phyloP scores from a whole-genome alignment of 1,140 invertebrate species.

The Sitodiplosis mosellana region DNA sequence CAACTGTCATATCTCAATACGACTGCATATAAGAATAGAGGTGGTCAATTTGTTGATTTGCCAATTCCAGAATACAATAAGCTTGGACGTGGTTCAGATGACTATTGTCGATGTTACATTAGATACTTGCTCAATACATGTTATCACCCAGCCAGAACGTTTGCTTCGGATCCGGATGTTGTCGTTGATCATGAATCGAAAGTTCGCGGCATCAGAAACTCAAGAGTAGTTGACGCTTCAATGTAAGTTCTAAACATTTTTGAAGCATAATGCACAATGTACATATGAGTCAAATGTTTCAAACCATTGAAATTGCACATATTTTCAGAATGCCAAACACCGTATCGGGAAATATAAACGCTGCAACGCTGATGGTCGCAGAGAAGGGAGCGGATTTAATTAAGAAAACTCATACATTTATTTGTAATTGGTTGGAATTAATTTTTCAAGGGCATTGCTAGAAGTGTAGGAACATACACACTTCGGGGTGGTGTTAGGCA shows the following conservation, averaged over 20 bases:
- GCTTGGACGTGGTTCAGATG: background rate
- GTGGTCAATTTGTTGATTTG: too few relatives aligned
- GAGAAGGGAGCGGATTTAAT: constrained; percentile 31
- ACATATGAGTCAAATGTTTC: too few relatives aligned
- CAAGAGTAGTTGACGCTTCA: background rate
- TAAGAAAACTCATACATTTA: too few relatives aligned
- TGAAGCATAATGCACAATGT: too few relatives aligned
- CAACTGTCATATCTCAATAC: too few relatives aligned
- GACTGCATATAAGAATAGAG: too few relatives aligned
- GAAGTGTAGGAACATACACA: too few relatives aligned
- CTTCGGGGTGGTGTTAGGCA: too few relatives aligned
- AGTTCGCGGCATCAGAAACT: background rate
- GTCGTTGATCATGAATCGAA: background rate
- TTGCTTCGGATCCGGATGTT: background rate
- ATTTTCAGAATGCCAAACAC: constrained; percentile 27
- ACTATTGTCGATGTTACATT: background rate
- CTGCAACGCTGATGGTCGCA: constrained; percentile 31
- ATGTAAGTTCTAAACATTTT: background rate
- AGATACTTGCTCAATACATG: background rate
- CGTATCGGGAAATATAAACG: constrained; percentile 31
- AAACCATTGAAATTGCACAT: too few relatives aligned
- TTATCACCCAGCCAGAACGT: background rate
- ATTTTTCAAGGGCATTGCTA: too few relatives aligned
- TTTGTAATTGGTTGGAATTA: too few relatives aligned
- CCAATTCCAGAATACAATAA: constrained; percentile 14